Conservation (phyloP, 2,888 invertebrate genomes). For the Drosophila austrosaltans region DNA sequence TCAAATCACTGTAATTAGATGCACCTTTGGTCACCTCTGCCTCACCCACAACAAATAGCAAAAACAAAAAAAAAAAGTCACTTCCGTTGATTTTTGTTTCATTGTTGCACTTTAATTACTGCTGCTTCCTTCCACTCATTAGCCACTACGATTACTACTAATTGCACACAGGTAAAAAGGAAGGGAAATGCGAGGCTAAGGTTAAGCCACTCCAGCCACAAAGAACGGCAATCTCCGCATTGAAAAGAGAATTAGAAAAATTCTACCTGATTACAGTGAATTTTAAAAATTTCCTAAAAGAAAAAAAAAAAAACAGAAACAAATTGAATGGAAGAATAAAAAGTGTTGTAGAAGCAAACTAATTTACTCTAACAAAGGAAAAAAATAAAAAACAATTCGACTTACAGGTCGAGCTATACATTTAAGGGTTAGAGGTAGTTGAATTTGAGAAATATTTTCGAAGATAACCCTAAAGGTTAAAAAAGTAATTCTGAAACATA, state of each 20-base stretch:
- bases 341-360: too few species aligned
- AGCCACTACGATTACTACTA: conserved; percentile 46
- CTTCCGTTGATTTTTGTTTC: conserved; percentile 19
- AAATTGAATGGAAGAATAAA: too few species aligned
- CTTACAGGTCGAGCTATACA: too few species aligned
- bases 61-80: background rate
- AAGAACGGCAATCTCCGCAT: background rate
- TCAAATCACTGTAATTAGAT: conserved; percentile 28
- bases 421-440: too few species aligned
- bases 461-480: too few species aligned
- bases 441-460: too few species aligned
- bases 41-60: background rate
- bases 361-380: too few species aligned
- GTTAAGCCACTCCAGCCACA: background rate
- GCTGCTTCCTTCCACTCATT: conserved; percentile 61
- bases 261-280: too few species aligned
- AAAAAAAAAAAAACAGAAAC: too few species aligned
- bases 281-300: too few species aligned
- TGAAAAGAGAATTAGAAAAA: background rate
- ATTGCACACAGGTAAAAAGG: conserved; percentile 38
- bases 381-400: too few species aligned
- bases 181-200: background rate
- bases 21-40: conserved; percentile 3
- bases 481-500: too few species aligned
- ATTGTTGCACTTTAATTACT: conserved; percentile 67